These are phyloP conservation scores for Heliconius charithonia DNA, from an alignment of 2,888 invertebrate species.

Conservation along the genomic window DNA sequence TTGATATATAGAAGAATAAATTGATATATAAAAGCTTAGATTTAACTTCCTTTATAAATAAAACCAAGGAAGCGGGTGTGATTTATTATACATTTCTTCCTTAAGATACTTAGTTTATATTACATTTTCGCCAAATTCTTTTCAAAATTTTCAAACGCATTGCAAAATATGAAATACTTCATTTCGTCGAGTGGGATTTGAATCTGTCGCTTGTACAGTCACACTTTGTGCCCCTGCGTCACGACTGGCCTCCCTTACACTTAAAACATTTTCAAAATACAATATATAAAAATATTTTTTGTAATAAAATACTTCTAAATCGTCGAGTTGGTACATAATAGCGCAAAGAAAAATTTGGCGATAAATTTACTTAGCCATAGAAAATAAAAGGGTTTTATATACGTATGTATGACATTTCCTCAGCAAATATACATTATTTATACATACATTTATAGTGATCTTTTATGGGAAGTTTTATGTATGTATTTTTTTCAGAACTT, in stretches of 20 bases:
- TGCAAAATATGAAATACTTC: no score
- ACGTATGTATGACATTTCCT: slow-evolving; percentile 61
- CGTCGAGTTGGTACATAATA: slow-evolving; percentile 60
- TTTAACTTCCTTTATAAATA: no score
- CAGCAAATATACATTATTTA: slow-evolving; percentile 54
- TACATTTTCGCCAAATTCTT: no score
- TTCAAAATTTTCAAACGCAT: no score
- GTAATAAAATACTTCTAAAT: background rate
- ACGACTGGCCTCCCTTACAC: no score
- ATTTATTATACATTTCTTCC: background rate
- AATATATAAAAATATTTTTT: no score
- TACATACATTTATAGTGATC: background rate
- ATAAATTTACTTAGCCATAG: slow-evolving; percentile 64
- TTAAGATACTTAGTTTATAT: background rate
- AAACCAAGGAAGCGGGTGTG: no score
- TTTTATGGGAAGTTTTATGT: background rate
- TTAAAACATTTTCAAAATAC: no score
- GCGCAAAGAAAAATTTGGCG: slow-evolving; percentile 62
- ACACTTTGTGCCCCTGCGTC: no score
- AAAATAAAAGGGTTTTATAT: slow-evolving; percentile 57
- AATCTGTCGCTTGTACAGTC: no score
- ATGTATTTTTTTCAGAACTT: background rate
- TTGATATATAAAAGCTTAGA: background rate
- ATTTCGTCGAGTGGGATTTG: no score
- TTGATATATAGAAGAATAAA: background rate